Evolutionary conservation across 1,140 invertebrate species (phyloP), one percentile per base, ranked within the genome.

Genomic region (Trachymyrmex cornetzi): DNA sequence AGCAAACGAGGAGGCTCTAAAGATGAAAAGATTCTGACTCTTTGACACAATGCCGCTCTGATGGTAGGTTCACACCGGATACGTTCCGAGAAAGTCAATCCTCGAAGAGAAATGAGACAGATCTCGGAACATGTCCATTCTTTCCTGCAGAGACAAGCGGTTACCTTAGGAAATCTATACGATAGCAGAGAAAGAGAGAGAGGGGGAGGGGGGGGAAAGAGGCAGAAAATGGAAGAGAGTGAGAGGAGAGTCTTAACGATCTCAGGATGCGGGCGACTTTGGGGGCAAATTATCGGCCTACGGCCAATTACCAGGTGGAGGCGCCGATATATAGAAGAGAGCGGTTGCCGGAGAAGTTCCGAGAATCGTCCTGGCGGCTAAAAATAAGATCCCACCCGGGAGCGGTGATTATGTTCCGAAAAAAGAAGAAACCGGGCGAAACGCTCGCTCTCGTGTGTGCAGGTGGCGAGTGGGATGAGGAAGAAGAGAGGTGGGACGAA

Each of bases 341-440:
- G 79, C 91, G 86, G 82, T 90, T 90, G 80, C 80, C 55, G 66
- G 91, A 88, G 92, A 44, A 87, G 89, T 95, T 95, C 94, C 90
- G 91, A 94, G 94, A 95, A 95, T 94, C 92, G 90, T 91, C 87
- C 92, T 55, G 77, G 87, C 72, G 85, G 92, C 94, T 95, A 95
- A 95, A 95, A 95, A 94, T 94, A 95, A 94, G 87, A 95, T 94
- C 94, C 94, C 94, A 94, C 94, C 94, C 93, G 94, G 93, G 94
- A 94, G 94, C 94, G 91, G 88, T 91, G 93, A 95, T 95, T 94
- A 94, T 94, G 92, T 92, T 92, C 93, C 91, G 90, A 94, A 94
- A 95, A 93, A 94, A 93, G 92, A 84, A 93, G 90, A 92, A 90
- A n/a, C 44, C 63, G 59, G 77, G 85, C 89, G 92, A 92, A 92